Evolutionary conservation across 2,113 vertebrate species (phyloP).

Genomic region (Labrus mixtus): DNA sequence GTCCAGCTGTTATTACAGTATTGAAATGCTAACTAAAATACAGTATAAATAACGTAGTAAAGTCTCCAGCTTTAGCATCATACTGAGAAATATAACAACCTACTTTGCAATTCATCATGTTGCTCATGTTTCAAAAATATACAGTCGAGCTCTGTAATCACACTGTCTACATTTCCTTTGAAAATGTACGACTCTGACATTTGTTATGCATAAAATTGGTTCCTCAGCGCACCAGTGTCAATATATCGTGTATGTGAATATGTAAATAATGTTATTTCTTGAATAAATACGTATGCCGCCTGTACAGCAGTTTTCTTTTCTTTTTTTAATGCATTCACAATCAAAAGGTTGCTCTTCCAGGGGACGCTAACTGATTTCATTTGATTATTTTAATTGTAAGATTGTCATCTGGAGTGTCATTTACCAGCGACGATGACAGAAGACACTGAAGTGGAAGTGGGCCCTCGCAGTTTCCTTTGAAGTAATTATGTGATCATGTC

Average conservation of each 20-base stretch:
- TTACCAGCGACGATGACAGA: not conserved
- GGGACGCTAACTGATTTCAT: not conserved
- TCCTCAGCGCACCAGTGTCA: not conserved
- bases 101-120: conserved; percentile 24
- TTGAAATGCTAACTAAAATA: not conserved
- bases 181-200: conserved; percentile 28
- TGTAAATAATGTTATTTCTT: conserved; percentile 10
- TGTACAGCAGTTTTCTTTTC: conserved; percentile 2
- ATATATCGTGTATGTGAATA: not conserved
- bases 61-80: not conserved
- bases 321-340: conserved; percentile 1
- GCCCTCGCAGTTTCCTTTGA: not conserved
- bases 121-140: conserved; percentile 9
- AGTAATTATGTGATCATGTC: not conserved
- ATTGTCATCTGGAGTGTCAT: not conserved
- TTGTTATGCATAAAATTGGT: conserved; percentile 3
- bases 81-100: conserved; percentile 10
- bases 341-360: conserved; percentile 5
- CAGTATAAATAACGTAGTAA: conserved; percentile 1
- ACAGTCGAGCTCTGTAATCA: conserved; percentile 3
- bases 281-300: conserved; percentile 18
- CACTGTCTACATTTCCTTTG: not conserved
- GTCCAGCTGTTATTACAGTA: not conserved
- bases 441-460: not conserved
- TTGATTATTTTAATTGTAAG: conserved; percentile 2